Conservation (phyloP, 92 coral and sea anemone genomes). For the Anthopleura xanthogrammica region DNA sequence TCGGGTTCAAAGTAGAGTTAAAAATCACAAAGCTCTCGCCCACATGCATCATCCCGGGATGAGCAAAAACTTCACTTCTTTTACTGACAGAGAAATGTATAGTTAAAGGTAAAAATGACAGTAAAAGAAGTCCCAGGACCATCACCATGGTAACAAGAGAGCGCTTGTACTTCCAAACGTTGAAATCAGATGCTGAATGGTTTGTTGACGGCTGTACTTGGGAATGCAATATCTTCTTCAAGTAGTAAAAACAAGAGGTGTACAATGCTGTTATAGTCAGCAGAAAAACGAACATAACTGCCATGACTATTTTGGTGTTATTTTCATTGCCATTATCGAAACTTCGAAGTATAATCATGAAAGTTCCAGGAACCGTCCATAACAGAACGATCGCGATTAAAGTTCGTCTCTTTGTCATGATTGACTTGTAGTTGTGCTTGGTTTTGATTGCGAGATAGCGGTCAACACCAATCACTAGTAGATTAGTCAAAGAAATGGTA, state of each 20-base stretch:
- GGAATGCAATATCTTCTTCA: neutral
- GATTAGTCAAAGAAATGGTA: neutral
- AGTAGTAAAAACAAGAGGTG: neutral
- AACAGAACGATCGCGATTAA: neutral
- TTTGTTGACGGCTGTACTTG: neutral
- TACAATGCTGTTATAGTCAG: neutral
- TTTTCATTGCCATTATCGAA: neutral
- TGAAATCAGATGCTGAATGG: neutral
- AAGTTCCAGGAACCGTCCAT: neutral
- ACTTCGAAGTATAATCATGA: neutral
- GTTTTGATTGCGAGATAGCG: constrained; percentile 4
- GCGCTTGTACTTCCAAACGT: neutral
- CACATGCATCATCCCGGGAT: neutral
- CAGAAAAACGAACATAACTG: neutral
- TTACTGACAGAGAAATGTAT: neutral
- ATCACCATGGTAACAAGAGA: neutral
- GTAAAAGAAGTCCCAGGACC: neutral
- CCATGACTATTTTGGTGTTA: neutral
- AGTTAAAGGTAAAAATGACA: neutral
- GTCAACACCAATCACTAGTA: neutral
- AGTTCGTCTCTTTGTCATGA: constrained; percentile 9
- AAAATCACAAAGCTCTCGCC: neutral
- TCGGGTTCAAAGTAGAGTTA: constrained; percentile 14
- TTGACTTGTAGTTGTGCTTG: neutral
- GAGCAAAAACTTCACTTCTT: neutral